Base-by-base conservation (phyloP, 2,113 vertebrate genomes). In the Diphyllodes magnificus region DNA sequence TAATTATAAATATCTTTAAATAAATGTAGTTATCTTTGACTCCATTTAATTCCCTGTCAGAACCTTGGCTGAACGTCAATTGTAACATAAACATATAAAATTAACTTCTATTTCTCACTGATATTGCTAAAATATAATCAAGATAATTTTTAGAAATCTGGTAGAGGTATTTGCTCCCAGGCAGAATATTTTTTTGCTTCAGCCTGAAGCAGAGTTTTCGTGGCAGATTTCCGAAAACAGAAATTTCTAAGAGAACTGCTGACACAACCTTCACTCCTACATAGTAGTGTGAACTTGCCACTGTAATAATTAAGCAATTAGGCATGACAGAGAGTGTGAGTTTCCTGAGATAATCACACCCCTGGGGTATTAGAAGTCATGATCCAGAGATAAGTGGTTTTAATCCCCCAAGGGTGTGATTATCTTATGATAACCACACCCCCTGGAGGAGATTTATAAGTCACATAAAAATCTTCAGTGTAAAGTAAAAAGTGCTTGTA, bases 231-330 rank as follows among this genome's bases (percentile, higher is more conserved):
- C 80, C 93, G 68, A 94, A 97, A 96, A 92, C 92, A 91, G 42
- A 64, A 90, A 92, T 95, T 97, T 95, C 70, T 89, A 89, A 71
- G 47, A 94, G 86, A 98, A 97, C 92, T 90, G 97, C 97, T 97
- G 96, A 97, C 95, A 97, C 91, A 97, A 96, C 83, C 76, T 95
- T 92, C 35, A 0, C 47, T 97, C 73, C 92, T 94, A 19, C 88
- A 92, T 50, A 75, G 86, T 88, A 76, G 79, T 86, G 65, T 97
- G 95, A 98, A 97, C 85, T 96, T 12, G 3, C 78, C 33, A 93
- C 95, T 94, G 89, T 97, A 98, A 98, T 98, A 98, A 98, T 98
- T 98, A 98, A 98, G 97, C 96, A 97, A 98, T 98, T 98, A 98
- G 85, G 85, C 95, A 96, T 97, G 97, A 97, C 94, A 97, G 96